Evolutionary conservation across 2,888 invertebrate species (phyloP), one percentile per base, ranked within the genome.

Genomic region (Sympetrum striolatum): DNA sequence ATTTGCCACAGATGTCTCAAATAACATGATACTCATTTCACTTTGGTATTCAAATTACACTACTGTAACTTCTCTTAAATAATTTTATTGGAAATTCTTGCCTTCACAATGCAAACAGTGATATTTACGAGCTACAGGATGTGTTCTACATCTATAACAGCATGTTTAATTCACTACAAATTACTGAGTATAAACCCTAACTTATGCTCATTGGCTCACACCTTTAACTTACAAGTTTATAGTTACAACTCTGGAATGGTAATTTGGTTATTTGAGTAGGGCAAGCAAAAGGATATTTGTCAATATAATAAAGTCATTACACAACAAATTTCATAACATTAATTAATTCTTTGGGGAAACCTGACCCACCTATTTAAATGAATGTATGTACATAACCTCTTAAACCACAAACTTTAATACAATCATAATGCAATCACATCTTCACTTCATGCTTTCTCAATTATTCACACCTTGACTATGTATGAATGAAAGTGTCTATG

Each of bases 41-140:
- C 15, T 18, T 18, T 53, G 8, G 53, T 53, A 18, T 53, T 53
- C 0, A 53, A 53, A 53, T 53, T 18, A 53, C 53, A 53, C 5
- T 53, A 53, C 53, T 53, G 53, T 53, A 10, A 18, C 53, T 18
- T 53, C 53, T 53, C 53, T 73, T 73, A 73, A 73, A 73, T 73
- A 73, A 25, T 73, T 73, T 73, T 73, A 73, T 73, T 73, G 73
- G 31, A 31, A 73, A 31, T 73, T 73, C 25, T 25, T 15, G 58
- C 60, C 60, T 60, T 35, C 86, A 86, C 60, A 58, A 86, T 86
- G 60, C 86, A 86, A 86, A 86, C 86, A 86, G 86, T 86, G 86
- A 86, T 60, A 86, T 86, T 58, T 86, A 86, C 60, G 58, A n/a
- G 37, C 86, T 86, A 86, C 86, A 86, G 58, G 86, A 86, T 86